Percentiles rank a stretch among this genome's conserved stretches.
Conservation (phyloP, 1,140 invertebrate genomes). For the Papilio aristodemus region DNA sequence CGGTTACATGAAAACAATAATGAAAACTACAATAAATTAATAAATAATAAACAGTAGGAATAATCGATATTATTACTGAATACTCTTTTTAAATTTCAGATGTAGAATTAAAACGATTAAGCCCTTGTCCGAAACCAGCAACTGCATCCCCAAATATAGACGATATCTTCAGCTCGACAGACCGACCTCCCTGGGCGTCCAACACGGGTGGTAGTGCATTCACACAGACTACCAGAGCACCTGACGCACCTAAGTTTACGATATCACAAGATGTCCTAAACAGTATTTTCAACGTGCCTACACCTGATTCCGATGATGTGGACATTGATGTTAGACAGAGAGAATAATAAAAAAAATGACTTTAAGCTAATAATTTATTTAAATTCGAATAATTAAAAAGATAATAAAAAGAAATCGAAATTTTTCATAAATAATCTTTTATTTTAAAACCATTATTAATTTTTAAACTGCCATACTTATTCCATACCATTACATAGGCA, state of each 20-base stretch:
- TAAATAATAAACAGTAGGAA: too few species aligned
- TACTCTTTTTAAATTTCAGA: constrained; percentile 7
- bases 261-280: constrained; percentile 40
- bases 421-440: too few species aligned
- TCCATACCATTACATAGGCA: too few species aligned
- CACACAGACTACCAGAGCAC: not conserved
- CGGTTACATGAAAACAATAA: too few species aligned
- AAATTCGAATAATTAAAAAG: too few species aligned
- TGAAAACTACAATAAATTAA: too few species aligned
- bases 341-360: not conserved
- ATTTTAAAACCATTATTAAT: too few species aligned
- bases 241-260: constrained; percentile 15
- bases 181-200: not conserved
- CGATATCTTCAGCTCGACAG: not conserved
- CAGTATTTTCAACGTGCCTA: constrained; percentile 34
- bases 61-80: not conserved
- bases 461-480: too few species aligned
- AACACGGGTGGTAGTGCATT: not conserved
- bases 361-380: not conserved
- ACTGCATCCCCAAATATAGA: not conserved
- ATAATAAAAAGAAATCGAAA: too few species aligned
- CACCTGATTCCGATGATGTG: constrained; percentile 9
- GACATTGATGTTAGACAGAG: constrained; percentile 32
- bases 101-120: constrained; percentile 28
- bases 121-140: constrained; percentile 18